Evolutionary conservation across 2,797 vertebrate species (phyloP), one percentile per base, ranked within the genome.

Genomic region (Bovichtus variegatus): DNA sequence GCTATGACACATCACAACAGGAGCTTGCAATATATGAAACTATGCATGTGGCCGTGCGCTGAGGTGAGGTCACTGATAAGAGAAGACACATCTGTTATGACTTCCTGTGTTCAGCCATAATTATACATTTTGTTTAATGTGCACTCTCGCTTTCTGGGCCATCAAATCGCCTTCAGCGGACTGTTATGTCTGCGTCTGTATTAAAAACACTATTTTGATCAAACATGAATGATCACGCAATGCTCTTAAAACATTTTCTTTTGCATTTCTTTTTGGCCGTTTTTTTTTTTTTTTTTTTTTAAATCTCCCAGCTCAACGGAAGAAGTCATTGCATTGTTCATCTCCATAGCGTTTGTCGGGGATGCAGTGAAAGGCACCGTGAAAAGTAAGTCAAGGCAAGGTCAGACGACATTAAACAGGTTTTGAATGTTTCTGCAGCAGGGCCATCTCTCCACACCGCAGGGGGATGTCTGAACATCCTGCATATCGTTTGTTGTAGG

Each of bases 251-350:
- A 34, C 31, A 34, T 31, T 34, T 34, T 34, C 31, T 34, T 34
- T 34, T 27, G 27, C 27, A 27, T 12, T 38, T 16, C n/a, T 10
- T 2, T 19, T 64, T 59, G n/a, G n/a, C n/a, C n/a, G n/a, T 16
- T 41, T 13, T n/a, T 12, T 13, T 6, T 9, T 12, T 38, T 16
- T n/a, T 10, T 2, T 19, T 64, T 59, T 38, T 72, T 15, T 75
- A 82, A 77, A 67, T 83, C 88, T 81, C 69, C 40, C 89, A 99
- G 97, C 89, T 99, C 98, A 9, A 98, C 96, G 58, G 97, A 99
- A 88, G 98, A 99, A 93, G 96, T 98, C 87, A 97, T 99, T 62
- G 97, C 97, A 34, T 91, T 99, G 92, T 99, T 99, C 94, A 98
- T 99, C 93, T 98, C 98, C 27, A 95, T 97, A 86, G 97, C 97